Percentiles rank a stretch among this genome's conserved stretches.
These are phyloP conservation scores for Drosophila austrosaltans DNA, from an alignment of 2,888 invertebrate genomes.

Conservation along the genomic window DNA sequence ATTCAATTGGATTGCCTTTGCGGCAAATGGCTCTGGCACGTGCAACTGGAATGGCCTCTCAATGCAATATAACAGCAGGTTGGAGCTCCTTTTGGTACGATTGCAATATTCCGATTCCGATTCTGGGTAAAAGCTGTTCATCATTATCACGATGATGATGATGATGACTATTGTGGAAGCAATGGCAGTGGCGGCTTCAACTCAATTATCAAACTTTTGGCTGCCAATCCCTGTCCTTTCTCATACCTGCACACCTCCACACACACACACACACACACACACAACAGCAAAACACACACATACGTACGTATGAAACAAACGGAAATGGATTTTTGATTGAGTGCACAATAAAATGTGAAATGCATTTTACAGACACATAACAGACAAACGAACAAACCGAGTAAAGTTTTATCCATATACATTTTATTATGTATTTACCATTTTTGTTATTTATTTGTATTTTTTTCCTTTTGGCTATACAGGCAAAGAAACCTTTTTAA, in stretches of 20 bases:
- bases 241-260: slow-evolving; percentile 20
- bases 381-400: slow-evolving; percentile 31
- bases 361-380: slow-evolving; percentile 71
- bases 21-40: slow-evolving; percentile 51
- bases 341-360: slow-evolving; percentile 78
- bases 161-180: slow-evolving; percentile 1
- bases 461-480: not conserved
- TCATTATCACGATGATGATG: slow-evolving; percentile 37
- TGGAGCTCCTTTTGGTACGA: slow-evolving; percentile 23
- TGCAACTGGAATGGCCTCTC: slow-evolving; percentile 48
- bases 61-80: slow-evolving; percentile 33
- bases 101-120: slow-evolving; percentile 48
- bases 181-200: slow-evolving; percentile 58
- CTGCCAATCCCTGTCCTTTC: slow-evolving; percentile 51
- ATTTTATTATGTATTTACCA: slow-evolving; percentile 24
- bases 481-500: slow-evolving; percentile 53
- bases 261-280: slow-evolving; percentile 18
- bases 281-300: no score
- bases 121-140: slow-evolving; percentile 54
- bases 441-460: slow-evolving; percentile 12
- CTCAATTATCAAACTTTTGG: slow-evolving; percentile 76
- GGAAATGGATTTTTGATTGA: slow-evolving; percentile 78
- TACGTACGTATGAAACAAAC: slow-evolving; percentile 52
- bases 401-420: slow-evolving; percentile 53
- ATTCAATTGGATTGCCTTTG: slow-evolving; percentile 60